phyloP scores from a whole-genome alignment of 2,888 invertebrate genomes.

The Sabatieria punctata region DNA sequence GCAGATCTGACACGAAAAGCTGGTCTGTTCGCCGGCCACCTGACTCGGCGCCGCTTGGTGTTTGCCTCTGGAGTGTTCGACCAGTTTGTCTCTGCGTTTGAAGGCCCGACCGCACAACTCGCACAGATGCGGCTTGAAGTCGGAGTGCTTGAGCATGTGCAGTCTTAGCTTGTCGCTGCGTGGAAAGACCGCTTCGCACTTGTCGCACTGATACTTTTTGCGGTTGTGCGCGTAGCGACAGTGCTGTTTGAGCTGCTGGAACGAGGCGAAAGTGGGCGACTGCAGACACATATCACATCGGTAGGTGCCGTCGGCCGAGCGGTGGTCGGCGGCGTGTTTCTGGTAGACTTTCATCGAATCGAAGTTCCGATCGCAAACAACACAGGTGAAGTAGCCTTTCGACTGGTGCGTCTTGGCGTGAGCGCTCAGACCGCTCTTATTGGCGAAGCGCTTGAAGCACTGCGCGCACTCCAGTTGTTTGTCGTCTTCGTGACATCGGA shows the following conservation, averaged over 20 bases:
- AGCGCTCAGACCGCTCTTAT: background rate
- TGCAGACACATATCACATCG: background rate
- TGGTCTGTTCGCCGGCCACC: no score
- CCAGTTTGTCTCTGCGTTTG: conserved; percentile 55
- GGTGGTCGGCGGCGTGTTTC: background rate
- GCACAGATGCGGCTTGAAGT: conserved; percentile 52
- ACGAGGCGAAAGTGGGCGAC: background rate
- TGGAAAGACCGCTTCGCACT: conserved; percentile 52
- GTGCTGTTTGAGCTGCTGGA: background rate
- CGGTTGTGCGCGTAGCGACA: conserved; percentile 42
- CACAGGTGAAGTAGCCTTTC: background rate
- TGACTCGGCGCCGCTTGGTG: no score
- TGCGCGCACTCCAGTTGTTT: background rate
- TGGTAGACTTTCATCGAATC: background rate
- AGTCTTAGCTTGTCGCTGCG: conserved; percentile 52
- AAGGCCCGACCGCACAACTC: conserved; percentile 58
- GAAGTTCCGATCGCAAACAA: background rate
- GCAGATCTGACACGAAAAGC: no score
- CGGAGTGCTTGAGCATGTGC: conserved; percentile 51
- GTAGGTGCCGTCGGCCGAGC: background rate
- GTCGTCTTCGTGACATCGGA: no score
- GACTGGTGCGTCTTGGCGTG: background rate
- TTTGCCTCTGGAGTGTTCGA: no score
- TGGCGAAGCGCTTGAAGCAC: background rate
- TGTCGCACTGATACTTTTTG: conserved; percentile 47